Percentiles rank a stretch among this genome's conserved stretches.
Conservation (phyloP, 2,113 vertebrate species). For the Paramisgurnus dabryanus region DNA sequence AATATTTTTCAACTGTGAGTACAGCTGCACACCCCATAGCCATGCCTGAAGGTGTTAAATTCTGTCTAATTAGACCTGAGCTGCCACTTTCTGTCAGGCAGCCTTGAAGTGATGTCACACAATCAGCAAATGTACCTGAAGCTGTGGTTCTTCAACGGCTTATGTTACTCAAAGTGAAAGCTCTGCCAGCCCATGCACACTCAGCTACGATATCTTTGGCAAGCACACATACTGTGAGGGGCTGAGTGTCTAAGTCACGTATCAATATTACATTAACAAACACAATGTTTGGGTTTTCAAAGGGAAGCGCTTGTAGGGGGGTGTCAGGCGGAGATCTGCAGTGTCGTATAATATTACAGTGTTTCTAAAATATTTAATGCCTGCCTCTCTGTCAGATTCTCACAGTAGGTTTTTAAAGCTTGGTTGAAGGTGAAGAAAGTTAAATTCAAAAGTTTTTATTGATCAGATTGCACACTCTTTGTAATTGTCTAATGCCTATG, state of each 20-base stretch:
- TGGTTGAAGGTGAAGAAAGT: no score
- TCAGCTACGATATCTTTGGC: slow-evolving; percentile 16
- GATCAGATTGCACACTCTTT: no score
- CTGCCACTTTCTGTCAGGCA: slow-evolving; percentile 63
- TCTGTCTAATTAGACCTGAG: slow-evolving; percentile 61
- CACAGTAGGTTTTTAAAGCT: no score
- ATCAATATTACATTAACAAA: background rate
- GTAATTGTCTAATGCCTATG: no score
- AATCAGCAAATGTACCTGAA: slow-evolving; percentile 31
- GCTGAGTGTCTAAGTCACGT: background rate
- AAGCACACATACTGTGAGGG: slow-evolving; percentile 13
- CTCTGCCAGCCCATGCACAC: slow-evolving; percentile 3
- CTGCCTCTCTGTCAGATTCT: background rate
- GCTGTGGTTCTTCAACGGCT: background rate
- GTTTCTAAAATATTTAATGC: background rate
- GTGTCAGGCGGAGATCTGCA: background rate
- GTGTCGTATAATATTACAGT: background rate
- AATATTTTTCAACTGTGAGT: slow-evolving; percentile 58
- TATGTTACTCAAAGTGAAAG: slow-evolving; percentile 6
- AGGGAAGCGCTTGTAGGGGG: background rate
- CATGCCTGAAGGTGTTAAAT: slow-evolving; percentile 52
- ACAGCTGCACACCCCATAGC: slow-evolving; percentile 58
- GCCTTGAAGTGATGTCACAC: slow-evolving; percentile 43
- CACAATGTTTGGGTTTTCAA: slow-evolving; percentile 21
- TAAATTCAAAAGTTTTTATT: no score